A percentile compares a stretch with the other conserved stretches of the same genome.
These are phyloP conservation scores for Taenaris catops DNA, from an alignment of 2,888 invertebrate species.

Conservation along the genomic window DNA sequence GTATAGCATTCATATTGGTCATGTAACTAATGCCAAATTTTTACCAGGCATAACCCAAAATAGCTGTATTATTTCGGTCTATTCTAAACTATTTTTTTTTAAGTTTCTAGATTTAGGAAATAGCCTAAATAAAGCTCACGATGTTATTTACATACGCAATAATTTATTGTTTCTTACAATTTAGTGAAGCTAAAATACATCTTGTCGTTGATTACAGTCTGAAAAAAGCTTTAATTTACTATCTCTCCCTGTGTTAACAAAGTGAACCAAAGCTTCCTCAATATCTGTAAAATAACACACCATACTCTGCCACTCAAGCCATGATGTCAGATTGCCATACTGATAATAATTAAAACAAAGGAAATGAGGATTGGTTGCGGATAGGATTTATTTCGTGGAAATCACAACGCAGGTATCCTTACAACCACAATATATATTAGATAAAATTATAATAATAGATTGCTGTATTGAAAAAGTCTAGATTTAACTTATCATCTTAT, in stretches of 20 bases:
- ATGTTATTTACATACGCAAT: constrained; percentile 79
- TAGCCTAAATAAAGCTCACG: constrained; percentile 72
- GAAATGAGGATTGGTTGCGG: constrained; percentile 54
- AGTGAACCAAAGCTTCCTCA: constrained; percentile 64
- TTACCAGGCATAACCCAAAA: constrained; percentile 13
- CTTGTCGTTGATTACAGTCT: constrained; percentile 75
- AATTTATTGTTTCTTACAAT: constrained; percentile 80
- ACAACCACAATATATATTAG: constrained; percentile 87
- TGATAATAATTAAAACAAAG: constrained; percentile 36
- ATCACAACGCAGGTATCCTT: constrained; percentile 81
- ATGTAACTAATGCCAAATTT: constrained; percentile 15
- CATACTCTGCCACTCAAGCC: constrained; percentile 57
- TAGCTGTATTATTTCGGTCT: constrained; percentile 26
- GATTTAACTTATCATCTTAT: constrained; percentile 78
- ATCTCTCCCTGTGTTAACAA: constrained; percentile 63
- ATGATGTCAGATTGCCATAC: constrained; percentile 28
- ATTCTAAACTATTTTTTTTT: no score
- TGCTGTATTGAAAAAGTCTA: constrained; percentile 80
- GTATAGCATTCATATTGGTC: no score
- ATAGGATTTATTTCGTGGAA: constrained; percentile 61
- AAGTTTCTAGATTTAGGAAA: constrained; percentile 54
- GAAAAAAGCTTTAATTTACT: constrained; percentile 72
- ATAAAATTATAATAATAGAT: constrained; percentile 82
- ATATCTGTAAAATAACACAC: constrained; percentile 63
- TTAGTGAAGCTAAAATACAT: constrained; percentile 79